A percentile compares a stretch with the other conserved stretches of the same genome.
Evolutionary conservation across 1,140 invertebrate species (phyloP).

Genomic region (Macrostomum lignano): DNA sequence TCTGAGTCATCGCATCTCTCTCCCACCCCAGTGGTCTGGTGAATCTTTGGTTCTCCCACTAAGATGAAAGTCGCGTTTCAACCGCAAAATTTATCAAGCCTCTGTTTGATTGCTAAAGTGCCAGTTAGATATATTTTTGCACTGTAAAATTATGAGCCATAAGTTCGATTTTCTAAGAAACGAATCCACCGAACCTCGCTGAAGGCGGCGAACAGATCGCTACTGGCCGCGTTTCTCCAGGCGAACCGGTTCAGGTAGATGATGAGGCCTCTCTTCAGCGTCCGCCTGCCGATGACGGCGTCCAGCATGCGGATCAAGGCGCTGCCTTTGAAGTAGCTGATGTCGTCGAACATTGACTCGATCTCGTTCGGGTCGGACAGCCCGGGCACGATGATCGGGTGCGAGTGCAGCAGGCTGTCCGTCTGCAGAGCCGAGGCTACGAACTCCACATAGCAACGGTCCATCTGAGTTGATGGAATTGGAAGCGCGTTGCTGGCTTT

Average conservation of each 20-base stretch:
- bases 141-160: slow-evolving; percentile 9
- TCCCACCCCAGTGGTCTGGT: too few species aligned
- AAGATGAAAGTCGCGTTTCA: too few species aligned
- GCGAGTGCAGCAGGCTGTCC: slow-evolving; percentile 25
- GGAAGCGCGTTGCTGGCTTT: too few species aligned
- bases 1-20: too few species aligned
- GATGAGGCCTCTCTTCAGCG: slow-evolving; percentile 10
- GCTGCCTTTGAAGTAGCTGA: slow-evolving; percentile 29
- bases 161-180: slow-evolving; percentile 6
- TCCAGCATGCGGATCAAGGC: slow-evolving; percentile 1
- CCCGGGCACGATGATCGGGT: slow-evolving; percentile 27
- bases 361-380: slow-evolving; percentile 12
- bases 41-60: too few species aligned
- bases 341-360: slow-evolving; percentile 29
- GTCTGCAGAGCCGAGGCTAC: slow-evolving; percentile 24
- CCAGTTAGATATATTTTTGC: slow-evolving; percentile 11
- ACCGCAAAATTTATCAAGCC: slow-evolving; percentile 1
- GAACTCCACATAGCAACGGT: slow-evolving; percentile 38
- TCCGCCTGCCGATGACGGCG: background rate
- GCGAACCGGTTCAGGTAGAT: slow-evolving; percentile 14
- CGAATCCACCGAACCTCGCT: slow-evolving; percentile 10
- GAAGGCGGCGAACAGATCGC: slow-evolving; percentile 16
- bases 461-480: too few species aligned
- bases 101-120: slow-evolving; percentile 9
- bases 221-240: slow-evolving; percentile 15